These are phyloP conservation scores for Cynaeus angustus DNA, from an alignment of 2,888 invertebrate genomes.

Conservation along the genomic window DNA sequence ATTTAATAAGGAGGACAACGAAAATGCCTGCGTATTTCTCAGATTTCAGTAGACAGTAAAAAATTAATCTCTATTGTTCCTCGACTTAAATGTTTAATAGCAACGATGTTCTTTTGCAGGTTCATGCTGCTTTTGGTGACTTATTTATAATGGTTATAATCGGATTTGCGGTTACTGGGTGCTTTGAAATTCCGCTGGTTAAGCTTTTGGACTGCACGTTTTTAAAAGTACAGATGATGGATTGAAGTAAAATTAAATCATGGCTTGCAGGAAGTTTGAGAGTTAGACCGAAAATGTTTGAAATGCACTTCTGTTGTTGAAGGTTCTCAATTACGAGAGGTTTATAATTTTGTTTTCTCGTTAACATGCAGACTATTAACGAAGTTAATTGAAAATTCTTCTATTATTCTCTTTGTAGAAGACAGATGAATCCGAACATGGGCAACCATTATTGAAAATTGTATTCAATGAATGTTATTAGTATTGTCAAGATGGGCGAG, in stretches of 20 bases:
- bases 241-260: too few relatives aligned
- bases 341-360: too few relatives aligned
- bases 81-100: constrained; percentile 24
- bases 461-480: too few relatives aligned
- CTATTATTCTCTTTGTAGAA: too few relatives aligned
- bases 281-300: constrained; percentile 13
- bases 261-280: neutral
- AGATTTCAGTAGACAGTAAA: constrained; percentile 56
- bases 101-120: constrained; percentile 54
- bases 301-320: too few relatives aligned
- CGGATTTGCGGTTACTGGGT: constrained; percentile 63
- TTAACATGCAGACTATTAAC: too few relatives aligned
- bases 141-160: constrained; percentile 60
- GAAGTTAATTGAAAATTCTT: too few relatives aligned
- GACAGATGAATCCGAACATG: too few relatives aligned
- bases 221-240: constrained; percentile 37
- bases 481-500: too few relatives aligned
- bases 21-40: constrained; percentile 64
- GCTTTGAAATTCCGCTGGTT: constrained; percentile 65
- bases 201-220: constrained; percentile 56
- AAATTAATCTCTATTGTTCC: constrained; percentile 31
- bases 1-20: constrained; percentile 60
- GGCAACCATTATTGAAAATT: too few relatives aligned
- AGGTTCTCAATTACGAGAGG: too few relatives aligned
- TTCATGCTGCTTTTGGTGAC: constrained; percentile 64